Evolutionary conservation across 2,797 vertebrate species (phyloP), one percentile per base, ranked within the genome.

Genomic region (Sphenodon punctatus): DNA sequence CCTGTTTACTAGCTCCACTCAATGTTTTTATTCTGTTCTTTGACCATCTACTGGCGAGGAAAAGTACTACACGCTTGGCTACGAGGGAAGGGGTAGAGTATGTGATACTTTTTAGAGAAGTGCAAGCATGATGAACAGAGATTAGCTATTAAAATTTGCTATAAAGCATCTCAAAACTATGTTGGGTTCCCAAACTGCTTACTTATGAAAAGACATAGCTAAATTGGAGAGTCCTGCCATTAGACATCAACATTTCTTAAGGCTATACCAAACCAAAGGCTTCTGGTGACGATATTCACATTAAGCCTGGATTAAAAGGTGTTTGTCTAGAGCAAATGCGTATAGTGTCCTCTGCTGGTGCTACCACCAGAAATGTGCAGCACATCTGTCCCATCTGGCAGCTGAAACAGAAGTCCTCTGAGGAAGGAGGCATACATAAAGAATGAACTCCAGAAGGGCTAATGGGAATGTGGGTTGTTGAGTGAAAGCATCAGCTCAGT

Each of bases 171-270:
- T n/a, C n/a, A n/a, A n/a, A n/a, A n/a, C n/a, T n/a, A n/a, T n/a
- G n/a, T n/a, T n/a, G n/a, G n/a, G n/a, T n/a, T n/a, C n/a, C n/a
- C n/a, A n/a, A n/a, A n/a, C n/a, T n/a, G n/a, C n/a, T n/a, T n/a
- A n/a, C n/a, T n/a, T n/a, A n/a, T n/a, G n/a, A n/a, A n/a, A n/a
- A n/a, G n/a, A n/a, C n/a, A n/a, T n/a, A n/a, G n/a, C n/a, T n/a
- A n/a, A n/a, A n/a, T n/a, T n/a, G n/a, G n/a, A n/a, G n/a, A n/a
- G n/a, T n/a, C n/a, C n/a, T n/a, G n/a, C n/a, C n/a, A 49, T 53
- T 53, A 87, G 36, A 45, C 78, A 86, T 79, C 36, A 58, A 32
- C 41, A 84, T 73, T 86, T 55, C n/a, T 80, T 74, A 36, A 14
- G 23, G 2, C 56, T 39, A n/a, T 36, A 43, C 71, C 83, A n/a